Percentiles rank a stretch among this genome's conserved stretches.
These are phyloP conservation scores for Orientallactaga bullata DNA, from an alignment of 2,113 vertebrate species.

Conservation along the genomic window DNA sequence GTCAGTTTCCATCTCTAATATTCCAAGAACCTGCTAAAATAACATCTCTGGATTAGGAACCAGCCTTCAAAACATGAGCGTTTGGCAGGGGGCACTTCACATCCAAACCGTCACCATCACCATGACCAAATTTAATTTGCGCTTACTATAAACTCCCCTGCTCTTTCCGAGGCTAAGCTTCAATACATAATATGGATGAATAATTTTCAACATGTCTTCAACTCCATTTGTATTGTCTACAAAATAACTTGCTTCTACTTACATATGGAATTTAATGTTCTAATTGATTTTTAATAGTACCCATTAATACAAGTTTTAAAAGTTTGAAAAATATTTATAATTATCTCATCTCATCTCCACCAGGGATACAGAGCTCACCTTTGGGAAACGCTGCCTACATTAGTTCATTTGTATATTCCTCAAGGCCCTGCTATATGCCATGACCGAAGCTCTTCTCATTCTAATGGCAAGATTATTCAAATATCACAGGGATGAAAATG, in stretches of 20 bases:
- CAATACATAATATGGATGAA: background rate
- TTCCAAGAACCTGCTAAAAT: no score
- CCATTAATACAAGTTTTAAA: background rate
- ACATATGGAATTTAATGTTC: background rate
- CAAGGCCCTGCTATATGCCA: background rate
- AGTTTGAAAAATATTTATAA: background rate
- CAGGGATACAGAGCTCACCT: background rate
- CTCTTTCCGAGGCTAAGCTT: background rate
- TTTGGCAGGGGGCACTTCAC: background rate
- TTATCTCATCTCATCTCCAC: background rate
- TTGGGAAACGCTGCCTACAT: background rate
- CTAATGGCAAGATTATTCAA: background rate
- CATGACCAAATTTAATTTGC: background rate
- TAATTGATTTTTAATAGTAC: background rate
- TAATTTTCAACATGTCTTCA: background rate
- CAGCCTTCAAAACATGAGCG: background rate
- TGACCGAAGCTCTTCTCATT: background rate
- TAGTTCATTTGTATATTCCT: background rate
- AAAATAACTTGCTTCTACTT: background rate
- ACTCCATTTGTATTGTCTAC: background rate
- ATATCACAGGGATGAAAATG: background rate
- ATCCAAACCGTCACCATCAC: background rate
- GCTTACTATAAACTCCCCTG: background rate
- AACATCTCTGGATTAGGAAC: background rate
- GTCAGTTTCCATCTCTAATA: background rate